These are phyloP conservation scores for Clivina fossor DNA, from an alignment of 2,888 invertebrate species.

Conservation along the genomic window DNA sequence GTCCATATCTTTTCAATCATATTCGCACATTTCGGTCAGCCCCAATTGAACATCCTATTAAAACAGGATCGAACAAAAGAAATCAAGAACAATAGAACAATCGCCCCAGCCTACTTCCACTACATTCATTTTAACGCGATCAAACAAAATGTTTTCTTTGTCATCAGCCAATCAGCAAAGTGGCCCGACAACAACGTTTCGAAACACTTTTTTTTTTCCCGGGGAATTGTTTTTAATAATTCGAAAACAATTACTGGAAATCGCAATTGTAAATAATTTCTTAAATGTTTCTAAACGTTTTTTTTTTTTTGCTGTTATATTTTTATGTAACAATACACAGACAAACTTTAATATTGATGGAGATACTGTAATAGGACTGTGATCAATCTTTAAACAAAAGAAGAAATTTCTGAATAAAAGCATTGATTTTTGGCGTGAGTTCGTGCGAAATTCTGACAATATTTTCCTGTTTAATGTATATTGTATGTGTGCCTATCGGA, in stretches of 20 bases:
- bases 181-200: conserved; percentile 1
- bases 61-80: conserved; percentile 13
- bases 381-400: conserved; percentile 5
- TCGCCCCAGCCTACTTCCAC: conserved; percentile 13
- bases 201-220: conserved; percentile 1
- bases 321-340: neutral
- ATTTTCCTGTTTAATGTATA: no score
- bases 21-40: no score
- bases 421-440: no score
- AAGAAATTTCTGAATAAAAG: no score
- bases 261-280: neutral
- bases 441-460: no score
- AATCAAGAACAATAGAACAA: conserved; percentile 13
- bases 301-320: neutral
- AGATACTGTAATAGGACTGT: conserved; percentile 9
- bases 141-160: conserved; percentile 17
- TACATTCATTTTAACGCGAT: conserved; percentile 18
- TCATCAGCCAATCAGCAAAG: conserved; percentile 6
- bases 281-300: neutral
- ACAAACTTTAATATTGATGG: conserved; percentile 4
- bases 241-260: neutral
- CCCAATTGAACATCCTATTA: conserved; percentile 7
- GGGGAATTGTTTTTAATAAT: neutral
- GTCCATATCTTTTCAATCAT: no score
- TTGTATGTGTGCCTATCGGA: no score